Conservation (phyloP, 2,113 vertebrate species). For the Coreoperca whiteheadi region DNA sequence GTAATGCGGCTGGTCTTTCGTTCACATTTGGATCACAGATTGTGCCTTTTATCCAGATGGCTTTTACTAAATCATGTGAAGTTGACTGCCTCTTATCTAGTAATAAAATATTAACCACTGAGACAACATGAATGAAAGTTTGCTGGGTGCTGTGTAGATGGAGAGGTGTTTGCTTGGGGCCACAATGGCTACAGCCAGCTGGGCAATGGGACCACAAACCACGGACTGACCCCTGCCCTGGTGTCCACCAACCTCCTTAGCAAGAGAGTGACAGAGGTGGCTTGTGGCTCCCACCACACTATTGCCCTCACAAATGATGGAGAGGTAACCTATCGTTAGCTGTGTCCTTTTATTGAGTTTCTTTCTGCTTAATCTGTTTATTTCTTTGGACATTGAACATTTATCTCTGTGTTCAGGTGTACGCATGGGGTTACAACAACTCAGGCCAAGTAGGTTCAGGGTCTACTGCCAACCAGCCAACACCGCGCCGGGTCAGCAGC, state of each 20-base stretch:
- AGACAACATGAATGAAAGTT: conserved; percentile 39
- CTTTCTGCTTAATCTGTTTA: not conserved
- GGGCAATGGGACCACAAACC: conserved; percentile 95
- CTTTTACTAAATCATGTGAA: not conserved
- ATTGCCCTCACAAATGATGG: conserved; percentile 94
- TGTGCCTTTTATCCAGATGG: not conserved
- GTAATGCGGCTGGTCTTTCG: not conserved
- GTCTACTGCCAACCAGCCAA: conserved; percentile 96
- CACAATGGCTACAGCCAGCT: conserved; percentile 98
- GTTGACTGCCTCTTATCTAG: conserved; percentile 7
- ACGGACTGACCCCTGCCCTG: conserved; percentile 90
- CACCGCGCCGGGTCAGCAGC: conserved; percentile 94
- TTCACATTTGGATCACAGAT: not conserved
- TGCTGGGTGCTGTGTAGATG: conserved; percentile 85
- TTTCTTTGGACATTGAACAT: not conserved
- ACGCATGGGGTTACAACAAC: conserved; percentile 98
- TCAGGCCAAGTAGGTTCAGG: conserved; percentile 98
- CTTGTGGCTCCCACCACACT: conserved; percentile 97
- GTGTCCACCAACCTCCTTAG: conserved; percentile 95
- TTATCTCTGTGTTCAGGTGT: conserved; percentile 86
- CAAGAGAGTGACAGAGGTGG: conserved; percentile 94
- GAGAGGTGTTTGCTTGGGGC: conserved; percentile 97
- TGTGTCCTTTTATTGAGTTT: not conserved
- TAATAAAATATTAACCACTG: conserved; percentile 50
- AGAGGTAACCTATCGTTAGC: conserved; percentile 85